These are phyloP conservation scores for Crossaster papposus DNA, from an alignment of 53 echinoderm and acorn worm genomes.

Conservation along the genomic window DNA sequence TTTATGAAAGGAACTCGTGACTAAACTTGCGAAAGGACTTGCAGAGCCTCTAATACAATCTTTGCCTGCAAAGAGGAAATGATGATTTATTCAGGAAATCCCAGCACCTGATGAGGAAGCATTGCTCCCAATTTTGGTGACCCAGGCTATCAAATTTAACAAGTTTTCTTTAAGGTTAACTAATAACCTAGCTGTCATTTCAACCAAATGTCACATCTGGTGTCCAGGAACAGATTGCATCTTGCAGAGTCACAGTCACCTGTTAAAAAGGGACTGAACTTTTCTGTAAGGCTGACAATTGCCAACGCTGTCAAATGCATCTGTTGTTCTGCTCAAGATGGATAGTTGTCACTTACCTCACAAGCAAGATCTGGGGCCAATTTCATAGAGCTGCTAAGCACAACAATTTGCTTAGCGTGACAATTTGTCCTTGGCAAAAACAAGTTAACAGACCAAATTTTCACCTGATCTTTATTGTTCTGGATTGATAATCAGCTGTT, in stretches of 20 bases:
- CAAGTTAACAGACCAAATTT: no score
- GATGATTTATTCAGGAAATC: neutral
- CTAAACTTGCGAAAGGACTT: no score
- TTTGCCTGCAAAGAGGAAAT: neutral
- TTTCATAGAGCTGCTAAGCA: no score
- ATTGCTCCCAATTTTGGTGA: neutral
- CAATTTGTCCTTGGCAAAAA: no score
- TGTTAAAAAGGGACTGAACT: neutral
- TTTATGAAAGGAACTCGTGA: no score
- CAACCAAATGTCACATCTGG: neutral
- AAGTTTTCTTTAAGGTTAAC: neutral
- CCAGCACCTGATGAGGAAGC: neutral
- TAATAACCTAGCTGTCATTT: no score
- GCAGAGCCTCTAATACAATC: neutral
- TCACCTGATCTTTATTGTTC: no score
- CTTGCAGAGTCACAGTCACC: constrained; percentile 9
- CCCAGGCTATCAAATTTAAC: neutral
- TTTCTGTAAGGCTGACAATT: neutral
- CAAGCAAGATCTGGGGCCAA: no score
- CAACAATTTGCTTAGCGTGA: no score
- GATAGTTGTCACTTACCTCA: neutral
- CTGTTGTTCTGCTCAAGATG: neutral
- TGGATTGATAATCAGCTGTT: no score
- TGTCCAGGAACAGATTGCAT: neutral
- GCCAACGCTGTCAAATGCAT: neutral